Evolutionary conservation across 2,113 vertebrate genomes (phyloP).

Genomic region (Xenus cinereus): DNA sequence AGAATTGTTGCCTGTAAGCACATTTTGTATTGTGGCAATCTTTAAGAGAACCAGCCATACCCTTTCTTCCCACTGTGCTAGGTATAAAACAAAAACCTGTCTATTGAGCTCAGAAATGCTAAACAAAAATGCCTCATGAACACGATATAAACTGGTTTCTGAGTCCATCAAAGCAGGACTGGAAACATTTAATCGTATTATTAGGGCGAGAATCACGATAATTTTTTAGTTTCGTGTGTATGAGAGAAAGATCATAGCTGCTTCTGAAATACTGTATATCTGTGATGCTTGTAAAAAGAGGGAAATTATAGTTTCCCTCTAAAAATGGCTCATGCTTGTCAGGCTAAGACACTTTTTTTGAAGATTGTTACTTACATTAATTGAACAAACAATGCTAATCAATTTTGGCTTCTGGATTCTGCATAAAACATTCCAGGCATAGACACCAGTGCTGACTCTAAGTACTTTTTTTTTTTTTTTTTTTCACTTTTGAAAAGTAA

Average conservation of each 20-base stretch:
- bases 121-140: neutral
- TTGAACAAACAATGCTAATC: neutral
- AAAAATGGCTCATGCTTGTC: neutral
- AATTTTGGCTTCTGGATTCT: neutral
- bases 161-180: neutral
- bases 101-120: neutral
- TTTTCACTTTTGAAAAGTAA: neutral
- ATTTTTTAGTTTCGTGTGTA: neutral
- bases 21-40: neutral
- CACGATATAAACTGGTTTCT: neutral
- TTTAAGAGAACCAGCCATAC: neutral
- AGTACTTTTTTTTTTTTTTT: neutral
- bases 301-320: neutral
- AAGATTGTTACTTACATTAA: neutral
- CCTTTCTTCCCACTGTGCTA: neutral
- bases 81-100: neutral
- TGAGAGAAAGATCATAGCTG: neutral
- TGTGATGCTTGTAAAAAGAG: neutral
- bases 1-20: neutral
- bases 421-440: neutral
- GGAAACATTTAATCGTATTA: neutral
- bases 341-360: neutral
- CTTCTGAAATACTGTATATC: neutral
- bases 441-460: neutral
- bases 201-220: neutral